These are phyloP conservation scores for Melitaea athalia DNA, from an alignment of 2,888 invertebrate species.

Conservation along the genomic window DNA sequence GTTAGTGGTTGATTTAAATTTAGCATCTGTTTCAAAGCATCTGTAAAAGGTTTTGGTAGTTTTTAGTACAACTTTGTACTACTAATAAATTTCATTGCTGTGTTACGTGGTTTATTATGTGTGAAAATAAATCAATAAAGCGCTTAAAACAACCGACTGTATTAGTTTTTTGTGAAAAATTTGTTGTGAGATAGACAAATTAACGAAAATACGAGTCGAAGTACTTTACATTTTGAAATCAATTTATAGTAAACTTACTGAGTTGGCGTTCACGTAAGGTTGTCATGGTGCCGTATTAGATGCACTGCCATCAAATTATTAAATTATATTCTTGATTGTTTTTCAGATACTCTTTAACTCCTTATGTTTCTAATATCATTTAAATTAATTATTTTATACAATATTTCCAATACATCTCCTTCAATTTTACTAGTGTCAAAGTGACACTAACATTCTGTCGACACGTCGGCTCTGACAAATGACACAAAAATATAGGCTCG, in stretches of 20 bases:
- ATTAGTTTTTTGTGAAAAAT: too few relatives aligned
- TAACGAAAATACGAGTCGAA: background rate
- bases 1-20: constrained; percentile 93
- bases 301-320: constrained; percentile 48
- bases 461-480: constrained; percentile 29
- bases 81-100: too few relatives aligned
- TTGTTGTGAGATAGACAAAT: too few relatives aligned
- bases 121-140: too few relatives aligned
- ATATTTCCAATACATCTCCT: constrained; percentile 11
- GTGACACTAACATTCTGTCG: constrained; percentile 26
- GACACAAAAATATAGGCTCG: background rate
- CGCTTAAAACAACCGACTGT: too few relatives aligned
- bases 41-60: constrained; percentile 68
- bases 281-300: constrained; percentile 75
- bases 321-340: background rate
- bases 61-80: too few relatives aligned
- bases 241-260: constrained; percentile 74
- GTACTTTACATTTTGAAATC: background rate
- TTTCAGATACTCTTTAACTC: background rate
- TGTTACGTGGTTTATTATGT: too few relatives aligned
- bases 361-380: constrained; percentile 11
- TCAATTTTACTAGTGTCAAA: constrained; percentile 20
- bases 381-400: constrained; percentile 1
- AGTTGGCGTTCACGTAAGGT: constrained; percentile 87
- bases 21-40: constrained; percentile 96